These are phyloP conservation scores for Brachionus paranguensis DNA, from an alignment of 1,140 invertebrate species.

Conservation along the genomic window DNA sequence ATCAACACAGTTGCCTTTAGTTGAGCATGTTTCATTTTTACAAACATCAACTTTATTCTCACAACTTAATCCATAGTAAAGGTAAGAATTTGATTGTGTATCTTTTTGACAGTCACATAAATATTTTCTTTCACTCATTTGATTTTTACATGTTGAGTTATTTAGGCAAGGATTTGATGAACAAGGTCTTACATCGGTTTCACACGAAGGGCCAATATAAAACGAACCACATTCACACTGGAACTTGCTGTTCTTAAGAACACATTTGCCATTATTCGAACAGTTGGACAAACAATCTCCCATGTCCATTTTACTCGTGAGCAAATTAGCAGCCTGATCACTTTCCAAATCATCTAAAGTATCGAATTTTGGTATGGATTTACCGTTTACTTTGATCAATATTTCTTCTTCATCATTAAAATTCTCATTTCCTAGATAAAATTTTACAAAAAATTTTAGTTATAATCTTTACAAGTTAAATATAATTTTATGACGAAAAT, in stretches of 20 bases:
- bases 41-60: neutral
- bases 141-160: neutral
- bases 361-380: neutral
- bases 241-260: neutral
- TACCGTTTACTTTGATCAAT: neutral
- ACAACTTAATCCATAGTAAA: neutral
- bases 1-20: neutral
- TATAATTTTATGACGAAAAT: too few relatives aligned
- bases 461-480: too few relatives aligned
- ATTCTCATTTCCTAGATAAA: neutral
- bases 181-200: neutral
- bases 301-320: neutral
- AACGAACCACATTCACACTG: neutral
- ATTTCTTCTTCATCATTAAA: neutral
- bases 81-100: slow-evolving; percentile 58
- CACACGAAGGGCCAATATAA: neutral
- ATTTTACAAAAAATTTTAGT: neutral
- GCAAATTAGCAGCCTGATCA: neutral
- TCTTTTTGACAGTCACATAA: slow-evolving; percentile 62
- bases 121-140: slow-evolving; percentile 64
- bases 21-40: neutral
- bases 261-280: neutral
- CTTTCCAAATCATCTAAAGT: neutral
- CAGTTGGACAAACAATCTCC: neutral
- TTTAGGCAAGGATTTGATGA: neutral